Base-by-base conservation (phyloP, 2,113 vertebrate genomes). In the Naja naja region DNA sequence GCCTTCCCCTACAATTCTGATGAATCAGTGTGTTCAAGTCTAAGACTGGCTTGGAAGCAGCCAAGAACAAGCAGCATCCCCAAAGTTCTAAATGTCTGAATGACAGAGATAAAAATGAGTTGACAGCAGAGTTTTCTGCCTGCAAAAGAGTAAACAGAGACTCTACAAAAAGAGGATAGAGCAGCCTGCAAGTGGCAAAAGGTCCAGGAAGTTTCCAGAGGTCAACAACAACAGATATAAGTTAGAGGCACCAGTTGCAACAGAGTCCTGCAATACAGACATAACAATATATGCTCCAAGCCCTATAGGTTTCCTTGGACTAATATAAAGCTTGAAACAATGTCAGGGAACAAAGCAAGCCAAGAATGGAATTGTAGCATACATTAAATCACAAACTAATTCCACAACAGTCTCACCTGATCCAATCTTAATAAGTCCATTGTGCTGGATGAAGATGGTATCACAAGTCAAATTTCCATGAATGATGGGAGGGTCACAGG, bases 371-470 rank as follows among this genome's bases (percentile, higher is more conserved):
- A 34, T 25, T 20, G 10, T 39, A 56, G 88, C 20, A 54, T 55
- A 34, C 34, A 12, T 45, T 60, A 3, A 0, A 23, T 85, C 87
- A 45, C 87, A 23, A 27, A 56, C 39, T 30, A 55, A 18, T 74
- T 22, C 52, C 30, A 64, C 58, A 90, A 7, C 3, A 53, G 30
- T 39, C 96, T 96, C 97, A 99, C 99, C 99, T 98, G 99, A 99
- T 88, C 99, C 99, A 1, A 99, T 99, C 96, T 99, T 99, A 97
- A 99, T 99, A 97, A 99, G 98, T 92, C 99, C 99, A 0, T 99
- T 99, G 97, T 99, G 99, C 97, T 99, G 99, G 96, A 99, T 99
- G 97, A 99, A 99, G 98, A 99, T 99, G 94, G 99, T 99, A 98
- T 99, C 99, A 43, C 99, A 99, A 94, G 99, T 99, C 96, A 99